Base-by-base conservation (phyloP, 2,797 vertebrate species). In the Centroberyx gerrardi region DNA sequence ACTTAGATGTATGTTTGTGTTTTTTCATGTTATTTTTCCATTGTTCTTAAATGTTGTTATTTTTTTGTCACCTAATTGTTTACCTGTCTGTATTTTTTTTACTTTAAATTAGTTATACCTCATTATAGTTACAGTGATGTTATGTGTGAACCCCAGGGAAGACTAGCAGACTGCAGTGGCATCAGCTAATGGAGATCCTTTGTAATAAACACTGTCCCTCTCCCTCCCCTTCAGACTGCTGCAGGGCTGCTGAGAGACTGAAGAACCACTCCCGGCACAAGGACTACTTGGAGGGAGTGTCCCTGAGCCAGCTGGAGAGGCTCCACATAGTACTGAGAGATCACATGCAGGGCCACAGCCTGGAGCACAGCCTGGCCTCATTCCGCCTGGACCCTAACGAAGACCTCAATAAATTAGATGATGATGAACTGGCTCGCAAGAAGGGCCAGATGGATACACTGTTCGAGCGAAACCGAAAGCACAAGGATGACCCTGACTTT, bases 391-490 rank as follows among this genome's bases (percentile, higher is more conserved):
- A 96, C 85, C 95, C 96, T 0, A 90, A 96, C 1, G 93, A 97
- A 77, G 97, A 99, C 82, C 92, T 99, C 56, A 99, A 99, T 92
- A 98, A 97, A 88, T 91, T 99, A 36, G 95, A 95, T 12, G 97
- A 99, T 7, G 92, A 94, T 27, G 96, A 97, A 12, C 92, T 99
- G 42, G 93, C 94, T 53, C 96, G 94, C 75, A 97, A 94, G 87
- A 99, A 99, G 86, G 94, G 90, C 40, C 94, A 97, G 85, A 99
- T 99, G 98, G 97, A 99, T 13, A 88, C 95, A 71, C 86, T 99
- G 42, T 99, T 99, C 0, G 95, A 99, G 85, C 96, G 90, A 85
- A 98, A 99, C 88, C 94, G 94, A 66, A 96, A 91, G 81, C 95
- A 49, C 81, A 97, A 94, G 78, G 96, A 96, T 0, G 97, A 99